Percentiles rank a stretch among this genome's conserved stretches.
Evolutionary conservation across 2,113 vertebrate species (phyloP).

Genomic region (Balaeniceps rex): DNA sequence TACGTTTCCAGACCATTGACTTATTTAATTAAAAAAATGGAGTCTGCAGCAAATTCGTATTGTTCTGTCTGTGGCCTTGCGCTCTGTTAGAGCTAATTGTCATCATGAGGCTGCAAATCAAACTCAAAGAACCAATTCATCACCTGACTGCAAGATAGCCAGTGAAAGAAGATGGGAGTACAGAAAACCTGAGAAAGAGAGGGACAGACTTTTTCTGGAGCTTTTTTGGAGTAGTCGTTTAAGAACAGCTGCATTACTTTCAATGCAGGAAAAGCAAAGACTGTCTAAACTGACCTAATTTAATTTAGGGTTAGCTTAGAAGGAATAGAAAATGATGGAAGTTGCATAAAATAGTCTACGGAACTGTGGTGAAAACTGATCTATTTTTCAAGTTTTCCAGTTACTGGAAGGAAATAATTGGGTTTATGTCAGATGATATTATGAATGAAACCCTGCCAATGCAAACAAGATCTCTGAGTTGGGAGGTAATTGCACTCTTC

Average conservation of each 20-base stretch:
- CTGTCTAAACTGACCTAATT: background rate
- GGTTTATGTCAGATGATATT: background rate
- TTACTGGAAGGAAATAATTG: background rate
- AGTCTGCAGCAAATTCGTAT: background rate
- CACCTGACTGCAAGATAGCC: background rate
- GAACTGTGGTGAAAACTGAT: background rate
- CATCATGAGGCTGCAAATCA: background rate
- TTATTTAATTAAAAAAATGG: background rate
- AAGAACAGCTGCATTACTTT: background rate
- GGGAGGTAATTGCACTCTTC: background rate
- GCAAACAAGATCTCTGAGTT: background rate
- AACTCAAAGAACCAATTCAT: background rate
- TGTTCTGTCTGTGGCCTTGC: background rate
- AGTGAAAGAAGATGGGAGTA: background rate
- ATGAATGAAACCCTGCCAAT: background rate
- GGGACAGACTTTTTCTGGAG: background rate
- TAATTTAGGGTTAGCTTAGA: background rate
- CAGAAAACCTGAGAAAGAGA: background rate
- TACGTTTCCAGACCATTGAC: background rate
- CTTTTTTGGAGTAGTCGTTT: background rate
- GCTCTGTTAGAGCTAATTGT: background rate
- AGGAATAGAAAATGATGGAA: background rate
- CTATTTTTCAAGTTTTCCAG: background rate
- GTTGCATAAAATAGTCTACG: background rate
- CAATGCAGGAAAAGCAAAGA: background rate